Base-by-base conservation (phyloP, 2,888 invertebrate species). In the Nectonema munidae region DNA sequence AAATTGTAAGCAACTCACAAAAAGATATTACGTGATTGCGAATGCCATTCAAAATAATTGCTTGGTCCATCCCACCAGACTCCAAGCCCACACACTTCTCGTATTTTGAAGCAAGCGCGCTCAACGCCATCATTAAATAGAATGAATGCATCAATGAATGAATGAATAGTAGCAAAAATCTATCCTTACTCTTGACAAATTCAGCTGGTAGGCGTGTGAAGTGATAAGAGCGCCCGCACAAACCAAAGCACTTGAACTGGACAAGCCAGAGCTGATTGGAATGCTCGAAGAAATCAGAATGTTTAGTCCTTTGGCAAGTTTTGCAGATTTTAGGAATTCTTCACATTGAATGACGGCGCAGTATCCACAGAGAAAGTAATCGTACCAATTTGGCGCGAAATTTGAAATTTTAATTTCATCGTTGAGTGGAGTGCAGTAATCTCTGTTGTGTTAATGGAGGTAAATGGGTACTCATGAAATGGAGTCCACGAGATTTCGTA, bases 11-110 rank as follows among this genome's bases (percentile, higher is more conserved):
- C n/a, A n/a, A n/a, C n/a, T n/a, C n/a, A n/a, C n/a, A n/a, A n/a
- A n/a, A n/a, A n/a, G n/a, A n/a, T n/a, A n/a, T n/a, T n/a, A n/a
- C n/a, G n/a, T n/a, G n/a, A n/a, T n/a, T n/a, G n/a, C n/a, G n/a
- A n/a, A n/a, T n/a, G n/a, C n/a, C n/a, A n/a, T n/a, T n/a, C n/a
- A n/a, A n/a, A n/a, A 77, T 79, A 48, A 86, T 83, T 0, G 95
- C 86, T 58, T 99, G 95, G 57, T 99, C 95, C 95, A 99, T 99
- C 43, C 95, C 95, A 29, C 95, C 95, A 17, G 95, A 89, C 56
- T 79, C 71, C 1, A 89, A 86, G 16, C 95, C 95, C 46, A 99
- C 81, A 48, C 74, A 75, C 44, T 71, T 65, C 57, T 99, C 95
- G 51, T 76, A 9, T 13, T 38, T 19, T 29, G 6, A 3, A 36